Base-by-base conservation (phyloP, 2,113 vertebrate species). In the Microtus montanus region DNA sequence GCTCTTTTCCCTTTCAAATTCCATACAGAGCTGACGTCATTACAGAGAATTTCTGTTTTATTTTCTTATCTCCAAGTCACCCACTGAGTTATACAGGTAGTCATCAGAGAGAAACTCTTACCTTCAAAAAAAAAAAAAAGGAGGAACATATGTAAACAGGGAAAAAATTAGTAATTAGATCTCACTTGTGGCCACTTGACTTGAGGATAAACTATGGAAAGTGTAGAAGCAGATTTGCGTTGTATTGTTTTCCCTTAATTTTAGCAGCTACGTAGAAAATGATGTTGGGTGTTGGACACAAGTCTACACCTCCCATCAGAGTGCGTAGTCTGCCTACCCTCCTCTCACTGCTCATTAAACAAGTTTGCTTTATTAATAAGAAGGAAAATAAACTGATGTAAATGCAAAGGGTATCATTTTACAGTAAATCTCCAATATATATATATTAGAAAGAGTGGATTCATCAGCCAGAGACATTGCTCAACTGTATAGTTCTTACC, bases 21-120 rank as follows among this genome's bases (percentile, higher is more conserved):
- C 66, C 93, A 14, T 33, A 12, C 22, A 54, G 24, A 90, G 80
- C 7, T 58, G 80, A 20, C 90, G 24, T 33, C 19, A 87, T 96
- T 71, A 35, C 66, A 3, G 44, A 84, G 14, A 94, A 77, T 85
- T 90, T 95, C n/a, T 86, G 35, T 49, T 82, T 90, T 82, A 1
- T 88, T 74, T 73, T 52, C 28, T 3, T 20, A 58, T 77, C 30
- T 26, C 7, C 15, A 41, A 12, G 7, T 84, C 54, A 73, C 13
- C 3, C 1, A 35, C 74, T 82, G 24, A 66, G 91, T 47, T 84
- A 9, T 84, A 9, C 7, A 79, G 64, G 14, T 78, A n/a, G 28
- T 58, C 58, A 94, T 66, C 41, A 82, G 71, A 89, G 14, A 88
- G 5, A 93, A 35, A 71, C 12, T 7, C 1, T 9, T 12, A 78